Evolutionary conservation across 2,888 invertebrate species (phyloP).

Genomic region (Eristalis tenax): DNA sequence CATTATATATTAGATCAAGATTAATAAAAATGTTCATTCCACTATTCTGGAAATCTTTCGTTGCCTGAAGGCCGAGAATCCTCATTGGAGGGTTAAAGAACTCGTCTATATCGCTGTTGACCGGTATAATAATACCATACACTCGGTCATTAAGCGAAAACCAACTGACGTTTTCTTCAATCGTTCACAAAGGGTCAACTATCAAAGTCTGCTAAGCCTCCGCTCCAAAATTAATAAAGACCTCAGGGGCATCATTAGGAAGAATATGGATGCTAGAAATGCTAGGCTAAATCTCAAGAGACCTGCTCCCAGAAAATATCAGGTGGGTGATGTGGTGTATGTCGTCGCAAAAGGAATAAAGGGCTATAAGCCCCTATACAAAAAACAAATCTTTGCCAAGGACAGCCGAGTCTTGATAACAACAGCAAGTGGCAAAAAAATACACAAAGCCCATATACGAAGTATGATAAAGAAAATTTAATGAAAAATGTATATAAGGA

Average conservation of each 20-base stretch:
- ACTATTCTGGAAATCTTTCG: too few species aligned
- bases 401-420: background rate
- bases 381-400: background rate
- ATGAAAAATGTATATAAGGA: too few species aligned
- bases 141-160: background rate
- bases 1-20: too few species aligned
- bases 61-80: too few species aligned
- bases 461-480: background rate
- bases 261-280: too few species aligned
- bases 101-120: background rate
- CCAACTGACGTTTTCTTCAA: background rate
- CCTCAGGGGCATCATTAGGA: background rate
- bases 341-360: background rate
- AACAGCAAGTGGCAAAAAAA: background rate
- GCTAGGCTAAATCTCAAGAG: background rate
- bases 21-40: too few species aligned
- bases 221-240: too few species aligned
- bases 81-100: too few species aligned
- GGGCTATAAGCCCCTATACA: background rate
- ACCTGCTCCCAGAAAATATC: background rate
- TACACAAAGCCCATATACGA: background rate
- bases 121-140: background rate
- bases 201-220: too few species aligned
- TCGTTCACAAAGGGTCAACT: too few species aligned
- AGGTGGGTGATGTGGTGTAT: background rate